A percentile compares a stretch with the other conserved stretches of the same genome.
phyloP scores from a whole-genome alignment of 2,113 vertebrate genomes.

The Corythornis vintsioides region DNA sequence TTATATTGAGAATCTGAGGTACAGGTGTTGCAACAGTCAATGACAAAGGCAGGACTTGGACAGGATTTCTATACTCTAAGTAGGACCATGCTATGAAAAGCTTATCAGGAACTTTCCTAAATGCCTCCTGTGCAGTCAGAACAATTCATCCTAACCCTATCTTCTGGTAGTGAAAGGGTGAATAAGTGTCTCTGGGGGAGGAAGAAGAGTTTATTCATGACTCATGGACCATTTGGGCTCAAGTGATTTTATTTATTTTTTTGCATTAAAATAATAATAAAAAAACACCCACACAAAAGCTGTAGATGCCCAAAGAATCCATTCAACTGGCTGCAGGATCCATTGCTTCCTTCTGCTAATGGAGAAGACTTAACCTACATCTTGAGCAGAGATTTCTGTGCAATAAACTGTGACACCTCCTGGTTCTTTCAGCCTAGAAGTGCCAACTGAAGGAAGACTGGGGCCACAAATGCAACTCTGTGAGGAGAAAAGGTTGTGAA shows the following conservation, averaged over 20 bases:
- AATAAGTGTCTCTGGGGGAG: neutral
- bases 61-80: neutral
- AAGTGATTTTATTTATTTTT: conserved; percentile 13
- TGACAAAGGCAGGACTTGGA: neutral
- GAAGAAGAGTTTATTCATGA: neutral
- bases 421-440: neutral
- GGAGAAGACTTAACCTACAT: neutral
- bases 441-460: neutral
- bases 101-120: neutral
- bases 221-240: conserved; percentile 17
- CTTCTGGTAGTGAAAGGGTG: neutral
- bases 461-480: neutral
- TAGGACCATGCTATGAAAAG: neutral
- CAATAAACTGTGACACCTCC: neutral
- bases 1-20: neutral
- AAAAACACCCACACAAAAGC: neutral
- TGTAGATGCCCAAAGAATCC: neutral
- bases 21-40: neutral
- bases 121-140: neutral
- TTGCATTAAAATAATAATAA: neutral
- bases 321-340: neutral
- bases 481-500: neutral
- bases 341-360: neutral
- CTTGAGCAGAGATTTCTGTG: neutral
- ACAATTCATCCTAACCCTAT: neutral